Evolutionary conservation across 1,140 invertebrate species (phyloP), one percentile per base, ranked within the genome.

Genomic region (Macrobrachium nipponense): DNA sequence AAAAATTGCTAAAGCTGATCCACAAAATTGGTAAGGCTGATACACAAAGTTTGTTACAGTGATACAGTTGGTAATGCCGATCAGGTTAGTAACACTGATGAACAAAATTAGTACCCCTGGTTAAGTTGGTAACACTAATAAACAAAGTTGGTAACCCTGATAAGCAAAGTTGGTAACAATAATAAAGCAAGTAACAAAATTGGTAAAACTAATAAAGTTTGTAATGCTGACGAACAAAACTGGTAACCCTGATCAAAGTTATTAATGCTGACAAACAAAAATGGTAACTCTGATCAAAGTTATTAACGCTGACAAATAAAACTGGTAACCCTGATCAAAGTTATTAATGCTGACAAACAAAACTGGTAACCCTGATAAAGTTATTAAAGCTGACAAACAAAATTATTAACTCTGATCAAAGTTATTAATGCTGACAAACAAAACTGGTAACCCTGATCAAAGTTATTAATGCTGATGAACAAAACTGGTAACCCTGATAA

Each of bases 101-200:
- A n/a, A n/a, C n/a, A n/a, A n/a, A n/a, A n/a, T n/a, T n/a, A n/a
- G n/a, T n/a, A n/a, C n/a, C n/a, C n/a, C n/a, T n/a, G n/a, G n/a
- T n/a, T 36, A 61, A 79, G n/a, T 15, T 23, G 62, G 8, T 7
- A 82, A 18, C 17, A 59, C 14, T 73, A 59, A 27, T 51, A 92
- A 36, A 36, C 27, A 36, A 36, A 36, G 80, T 43, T 43, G 61
- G 81, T 60, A 61, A 87, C 44, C 18, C 8, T 82, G 17, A 12
- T 64, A 73, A 2, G 70, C 15, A 18, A 88, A 27, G 59, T 14
- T 58, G 27, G 18, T 8, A 17, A n/a, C 51, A 0, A 18, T 14
- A 6, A 23, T 12, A 79, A 61, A 79, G n/a, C 6, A 14, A 61
- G 8, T 7, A 36, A 36, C 27, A 36, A 36, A 36, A 6, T 43